Evolutionary conservation across 2,113 vertebrate species (phyloP), one percentile per base, ranked within the genome.

Genomic region (Pollimyrus isidori): DNA sequence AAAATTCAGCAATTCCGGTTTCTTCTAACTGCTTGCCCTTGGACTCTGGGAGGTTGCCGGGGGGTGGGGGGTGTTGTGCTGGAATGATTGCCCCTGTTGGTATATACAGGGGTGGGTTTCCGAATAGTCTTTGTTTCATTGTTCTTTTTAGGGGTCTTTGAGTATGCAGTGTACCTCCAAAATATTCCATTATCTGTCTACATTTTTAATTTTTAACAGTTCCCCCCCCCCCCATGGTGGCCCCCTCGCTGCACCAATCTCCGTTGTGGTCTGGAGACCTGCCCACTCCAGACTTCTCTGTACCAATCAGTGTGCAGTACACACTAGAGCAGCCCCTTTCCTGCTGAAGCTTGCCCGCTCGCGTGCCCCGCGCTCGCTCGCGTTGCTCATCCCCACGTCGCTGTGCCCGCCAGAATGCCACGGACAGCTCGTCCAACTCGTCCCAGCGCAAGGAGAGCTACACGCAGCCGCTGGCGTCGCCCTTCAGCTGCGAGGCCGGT

Each of bases 381-480:
- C 21, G 3, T 1, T 4, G n/a, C 9, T 65, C 58, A 62, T 9
- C 58, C 58, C 58, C 2, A 4, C 42, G 0, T 86, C 82, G 30
- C 9, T 87, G 23, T 84, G 5, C 30, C 35, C 35, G 6, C 11
- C 89, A 90, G 88, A 93, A 52, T 1, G 83, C 84, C 49, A 46
- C 69, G 82, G 91, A 93, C 87, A 92, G 90, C 89, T 91, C 65
- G 30, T 91, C 73, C 90, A 92, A 91, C 88, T 92, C 90, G 13
- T 92, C 90, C 65, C 92, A 92, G 87, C 91, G 88, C 85, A 89
- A 91, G 82, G 92, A 92, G 84, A 89, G 86, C 53, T 5, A 19
- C 56, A 80, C 97, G 88, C 95, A 96, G 94, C 96, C 96, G 82
- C 93, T 98, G 91, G 97, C 97, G 89, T 97, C 97, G 92, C 97